These are phyloP conservation scores for Drosophila sproati DNA, from an alignment of 1,140 invertebrate species.

Conservation along the genomic window DNA sequence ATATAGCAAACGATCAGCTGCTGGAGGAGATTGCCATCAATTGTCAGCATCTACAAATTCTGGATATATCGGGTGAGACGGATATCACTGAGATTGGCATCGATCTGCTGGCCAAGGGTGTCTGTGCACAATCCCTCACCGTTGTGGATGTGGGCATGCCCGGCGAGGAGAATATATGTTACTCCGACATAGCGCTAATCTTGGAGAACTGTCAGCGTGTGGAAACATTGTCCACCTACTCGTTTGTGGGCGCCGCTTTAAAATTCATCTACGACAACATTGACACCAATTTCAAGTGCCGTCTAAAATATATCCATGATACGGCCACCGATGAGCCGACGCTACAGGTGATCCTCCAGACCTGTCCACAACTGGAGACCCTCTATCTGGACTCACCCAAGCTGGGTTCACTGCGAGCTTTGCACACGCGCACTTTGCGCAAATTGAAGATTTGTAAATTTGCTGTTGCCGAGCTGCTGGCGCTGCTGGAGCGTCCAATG, in stretches of 20 bases:
- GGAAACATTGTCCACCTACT: conserved; percentile 87
- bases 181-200: conserved; percentile 87
- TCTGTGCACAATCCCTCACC: conserved; percentile 85
- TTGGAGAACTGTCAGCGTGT: conserved; percentile 87
- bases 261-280: conserved; percentile 86
- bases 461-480: conserved; percentile 86
- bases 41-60: conserved; percentile 86
- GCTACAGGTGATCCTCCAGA: conserved; percentile 86
- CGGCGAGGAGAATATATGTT: conserved; percentile 88
- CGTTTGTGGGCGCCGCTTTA: conserved; percentile 87
- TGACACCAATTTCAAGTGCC: conserved; percentile 86
- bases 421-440: conserved; percentile 85
- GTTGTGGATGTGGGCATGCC: conserved; percentile 88
- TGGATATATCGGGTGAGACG: conserved; percentile 88
- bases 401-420: conserved; percentile 85
- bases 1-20: conserved; percentile 89
- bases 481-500: conserved; percentile 85
- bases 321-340: conserved; percentile 86
- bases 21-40: conserved; percentile 87
- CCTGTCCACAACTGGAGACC: conserved; percentile 87
- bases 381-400: conserved; percentile 87
- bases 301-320: conserved; percentile 88
- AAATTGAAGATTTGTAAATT: conserved; percentile 88
- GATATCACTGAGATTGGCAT: conserved; percentile 87
- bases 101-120: conserved; percentile 85